A percentile compares a stretch with the other conserved stretches of the same genome.
phyloP scores from a whole-genome alignment of 2,797 vertebrate genomes.

The Chaetodon trifasciatus region DNA sequence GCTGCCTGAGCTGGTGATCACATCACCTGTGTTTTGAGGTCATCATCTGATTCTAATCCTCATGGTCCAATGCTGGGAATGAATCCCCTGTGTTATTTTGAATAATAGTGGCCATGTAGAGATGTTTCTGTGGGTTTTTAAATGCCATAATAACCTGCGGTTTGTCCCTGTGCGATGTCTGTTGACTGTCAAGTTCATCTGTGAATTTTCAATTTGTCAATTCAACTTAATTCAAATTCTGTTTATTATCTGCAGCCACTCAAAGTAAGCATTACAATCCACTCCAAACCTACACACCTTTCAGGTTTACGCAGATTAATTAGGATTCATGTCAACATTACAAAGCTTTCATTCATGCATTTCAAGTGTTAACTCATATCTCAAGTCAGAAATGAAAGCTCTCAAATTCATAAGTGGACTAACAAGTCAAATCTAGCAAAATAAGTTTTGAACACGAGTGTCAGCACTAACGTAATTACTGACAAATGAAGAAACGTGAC shows the following conservation, averaged over 20 bases:
- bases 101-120: slow-evolving; percentile 12
- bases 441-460: not conserved
- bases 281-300: not conserved
- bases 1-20: slow-evolving; percentile 59
- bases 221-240: slow-evolving; percentile 1
- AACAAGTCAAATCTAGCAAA: not conserved
- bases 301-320: not conserved
- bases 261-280: not conserved
- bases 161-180: slow-evolving; percentile 2
- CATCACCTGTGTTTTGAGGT: slow-evolving; percentile 67
- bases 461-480: not conserved
- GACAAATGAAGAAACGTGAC: slow-evolving; percentile 15
- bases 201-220: slow-evolving; percentile 6
- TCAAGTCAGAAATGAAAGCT: slow-evolving; percentile 3
- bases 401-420: slow-evolving; percentile 1
- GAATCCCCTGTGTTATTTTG: slow-evolving; percentile 7
- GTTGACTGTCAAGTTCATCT: not conserved
- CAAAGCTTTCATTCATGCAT: slow-evolving; percentile 1
- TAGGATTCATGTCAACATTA: not conserved
- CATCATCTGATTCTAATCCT: slow-evolving; percentile 53
- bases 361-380: not conserved
- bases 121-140: not conserved
- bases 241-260: slow-evolving; percentile 5
- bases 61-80: slow-evolving; percentile 24
- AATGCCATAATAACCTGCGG: not conserved